phyloP scores from a whole-genome alignment of 2,113 vertebrate genomes.

The Halcyon senegalensis region DNA sequence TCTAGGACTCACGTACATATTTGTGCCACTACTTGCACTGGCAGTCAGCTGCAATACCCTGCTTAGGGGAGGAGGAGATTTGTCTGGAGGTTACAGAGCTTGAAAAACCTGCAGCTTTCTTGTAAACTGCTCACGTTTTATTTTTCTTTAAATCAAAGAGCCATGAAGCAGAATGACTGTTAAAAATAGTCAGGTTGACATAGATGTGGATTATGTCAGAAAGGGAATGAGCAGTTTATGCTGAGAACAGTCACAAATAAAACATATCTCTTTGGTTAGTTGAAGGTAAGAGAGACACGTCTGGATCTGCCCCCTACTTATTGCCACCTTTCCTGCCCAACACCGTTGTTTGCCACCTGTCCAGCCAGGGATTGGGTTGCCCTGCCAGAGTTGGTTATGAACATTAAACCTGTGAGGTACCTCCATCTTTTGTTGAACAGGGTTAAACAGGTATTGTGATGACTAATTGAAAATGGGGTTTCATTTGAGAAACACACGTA shows the following conservation, averaged over 20 bases:
- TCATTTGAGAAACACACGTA: not conserved
- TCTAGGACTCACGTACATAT: not conserved
- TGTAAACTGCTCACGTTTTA: not conserved
- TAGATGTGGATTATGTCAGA: not conserved
- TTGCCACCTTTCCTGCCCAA: not conserved
- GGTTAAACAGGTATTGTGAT: not conserved
- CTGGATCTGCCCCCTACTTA: not conserved
- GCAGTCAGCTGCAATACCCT: not conserved
- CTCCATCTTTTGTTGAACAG: not conserved
- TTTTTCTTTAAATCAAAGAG: constrained; percentile 15
- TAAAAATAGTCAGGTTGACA: not conserved
- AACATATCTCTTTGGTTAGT: not conserved
- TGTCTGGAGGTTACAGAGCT: not conserved
- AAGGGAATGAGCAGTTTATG: not conserved
- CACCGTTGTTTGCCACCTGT: not conserved
- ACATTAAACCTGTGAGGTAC: not conserved
- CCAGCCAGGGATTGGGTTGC: not conserved
- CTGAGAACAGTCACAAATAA: not conserved
- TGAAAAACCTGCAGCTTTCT: not conserved
- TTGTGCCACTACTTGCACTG: not conserved
- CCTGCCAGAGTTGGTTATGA: not conserved
- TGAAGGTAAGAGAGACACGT: not conserved
- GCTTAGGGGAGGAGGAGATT: not conserved
- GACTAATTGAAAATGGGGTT: not conserved
- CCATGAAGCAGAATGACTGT: not conserved